Percentiles rank a stretch among this genome's conserved stretches.
Conservation (phyloP, 2,888 invertebrate species). For the Lomographa bimaculata region DNA sequence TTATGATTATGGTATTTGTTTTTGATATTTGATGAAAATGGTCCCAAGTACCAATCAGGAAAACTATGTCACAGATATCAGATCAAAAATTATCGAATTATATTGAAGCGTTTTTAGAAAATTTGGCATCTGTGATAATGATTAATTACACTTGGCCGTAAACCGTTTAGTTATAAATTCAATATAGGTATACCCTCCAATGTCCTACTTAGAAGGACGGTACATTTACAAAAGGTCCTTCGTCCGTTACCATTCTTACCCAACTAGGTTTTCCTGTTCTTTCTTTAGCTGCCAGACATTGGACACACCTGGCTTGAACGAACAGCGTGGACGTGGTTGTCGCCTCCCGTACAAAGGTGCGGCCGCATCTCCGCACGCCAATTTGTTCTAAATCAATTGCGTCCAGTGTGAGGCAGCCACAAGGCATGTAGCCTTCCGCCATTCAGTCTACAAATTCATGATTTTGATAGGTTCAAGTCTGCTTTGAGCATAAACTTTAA, state of each 20-base stretch:
- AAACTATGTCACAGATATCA: slow-evolving; percentile 63
- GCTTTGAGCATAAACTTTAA: slow-evolving; percentile 41
- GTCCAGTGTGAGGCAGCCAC: too few relatives aligned
- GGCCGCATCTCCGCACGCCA: too few relatives aligned
- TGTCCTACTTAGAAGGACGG: slow-evolving; percentile 66
- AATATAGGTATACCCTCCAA: slow-evolving; percentile 42
- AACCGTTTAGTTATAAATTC: slow-evolving; percentile 42
- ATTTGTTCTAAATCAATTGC: too few relatives aligned
- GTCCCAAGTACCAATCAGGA: slow-evolving; percentile 74
- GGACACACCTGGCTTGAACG: too few relatives aligned
- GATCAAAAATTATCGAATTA: slow-evolving; percentile 19
- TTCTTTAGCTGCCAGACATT: too few relatives aligned
- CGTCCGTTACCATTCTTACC: slow-evolving; percentile 42
- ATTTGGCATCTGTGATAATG: slow-evolving; percentile 52
- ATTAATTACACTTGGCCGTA: slow-evolving; percentile 50
- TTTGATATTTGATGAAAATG: slow-evolving; percentile 77
- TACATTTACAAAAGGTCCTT: slow-evolving; percentile 57
- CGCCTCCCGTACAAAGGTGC: too few relatives aligned
- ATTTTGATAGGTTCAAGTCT: slow-evolving; percentile 29
- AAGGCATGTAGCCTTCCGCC: slow-evolving; percentile 38
- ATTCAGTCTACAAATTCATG: slow-evolving; percentile 53
- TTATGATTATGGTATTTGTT: slow-evolving; percentile 71
- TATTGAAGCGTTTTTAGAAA: slow-evolving; percentile 32
- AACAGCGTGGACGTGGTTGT: too few relatives aligned
- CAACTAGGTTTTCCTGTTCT: slow-evolving; percentile 36